A percentile compares a stretch with the other conserved stretches of the same genome.
These are phyloP conservation scores for Peromyscus nudipes DNA, from an alignment of 2,797 vertebrate genomes.

Conservation along the genomic window DNA sequence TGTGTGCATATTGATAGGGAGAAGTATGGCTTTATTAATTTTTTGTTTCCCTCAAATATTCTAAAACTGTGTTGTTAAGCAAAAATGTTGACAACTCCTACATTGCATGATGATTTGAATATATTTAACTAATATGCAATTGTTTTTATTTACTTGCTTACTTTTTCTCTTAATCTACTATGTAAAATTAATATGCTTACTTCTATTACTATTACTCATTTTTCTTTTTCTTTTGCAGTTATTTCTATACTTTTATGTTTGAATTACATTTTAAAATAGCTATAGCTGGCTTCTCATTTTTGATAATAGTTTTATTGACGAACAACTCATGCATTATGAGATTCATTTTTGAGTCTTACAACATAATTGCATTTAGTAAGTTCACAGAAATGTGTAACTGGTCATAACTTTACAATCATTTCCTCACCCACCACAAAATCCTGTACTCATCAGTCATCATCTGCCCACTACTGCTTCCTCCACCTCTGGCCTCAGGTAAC, in stretches of 20 bases:
- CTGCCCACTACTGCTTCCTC: not conserved
- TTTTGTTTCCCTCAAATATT: constrained; percentile 28
- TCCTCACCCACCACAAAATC: not conserved
- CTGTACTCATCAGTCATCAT: not conserved
- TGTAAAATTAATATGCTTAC: not conserved
- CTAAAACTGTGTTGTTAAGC: not conserved
- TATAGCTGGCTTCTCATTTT: not conserved
- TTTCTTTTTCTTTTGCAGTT: not conserved
- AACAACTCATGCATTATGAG: not conserved
- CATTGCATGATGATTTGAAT: constrained; percentile 13
- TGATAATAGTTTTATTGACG: not conserved
- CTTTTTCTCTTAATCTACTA: not conserved
- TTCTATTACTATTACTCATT: not conserved
- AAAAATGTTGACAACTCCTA: constrained; percentile 20
- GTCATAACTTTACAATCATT: constrained; percentile 12
- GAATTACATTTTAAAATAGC: not conserved
- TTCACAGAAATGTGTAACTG: not conserved
- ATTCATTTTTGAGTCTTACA: not conserved
- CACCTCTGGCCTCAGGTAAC: not conserved
- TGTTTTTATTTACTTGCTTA: not conserved
- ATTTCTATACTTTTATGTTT: not conserved
- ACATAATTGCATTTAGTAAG: not conserved
- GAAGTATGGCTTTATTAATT: not conserved
- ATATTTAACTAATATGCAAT: constrained; percentile 46
- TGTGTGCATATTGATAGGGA: not conserved